A percentile compares a stretch with the other conserved stretches of the same genome.
phyloP scores from a whole-genome alignment of 2,888 invertebrate species.

The Caenorhabditis sp. region DNA sequence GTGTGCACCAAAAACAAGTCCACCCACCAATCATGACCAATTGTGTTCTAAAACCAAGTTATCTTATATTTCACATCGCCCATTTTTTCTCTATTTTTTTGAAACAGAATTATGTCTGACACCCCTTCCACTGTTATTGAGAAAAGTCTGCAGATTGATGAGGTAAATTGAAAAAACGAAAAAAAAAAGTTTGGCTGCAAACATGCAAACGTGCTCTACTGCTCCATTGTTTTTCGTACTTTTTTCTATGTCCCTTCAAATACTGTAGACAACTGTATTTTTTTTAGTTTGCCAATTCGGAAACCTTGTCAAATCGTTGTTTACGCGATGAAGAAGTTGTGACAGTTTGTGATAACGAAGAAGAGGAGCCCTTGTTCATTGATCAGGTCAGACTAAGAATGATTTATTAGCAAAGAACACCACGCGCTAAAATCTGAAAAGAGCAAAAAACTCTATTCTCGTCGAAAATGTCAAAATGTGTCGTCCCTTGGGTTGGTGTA shows the following conservation, averaged over 20 bases:
- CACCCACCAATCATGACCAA: too few relatives aligned
- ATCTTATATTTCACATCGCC: too few relatives aligned
- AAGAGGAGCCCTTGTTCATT: background rate
- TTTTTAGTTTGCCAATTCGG: background rate
- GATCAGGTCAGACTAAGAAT: background rate
- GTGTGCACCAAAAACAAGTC: too few relatives aligned
- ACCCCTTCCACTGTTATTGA: background rate
- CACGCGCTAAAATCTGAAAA: background rate
- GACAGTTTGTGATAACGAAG: background rate
- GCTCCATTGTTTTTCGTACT: too few relatives aligned
- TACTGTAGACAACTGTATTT: background rate
- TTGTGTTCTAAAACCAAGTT: too few relatives aligned
- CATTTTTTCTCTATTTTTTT: background rate
- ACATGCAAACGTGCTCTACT: too few relatives aligned
- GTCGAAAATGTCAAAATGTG: conserved; percentile 7
- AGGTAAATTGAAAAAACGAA: too few relatives aligned
- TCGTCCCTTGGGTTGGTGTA: conserved; percentile 3
- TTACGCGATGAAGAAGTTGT: background rate
- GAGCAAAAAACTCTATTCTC: background rate
- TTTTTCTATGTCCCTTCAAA: background rate
- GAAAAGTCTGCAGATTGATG: background rate
- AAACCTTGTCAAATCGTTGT: background rate
- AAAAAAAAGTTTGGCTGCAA: too few relatives aligned
- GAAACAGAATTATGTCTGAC: background rate
- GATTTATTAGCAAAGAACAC: background rate